These are phyloP conservation scores for Chaenocephalus aceratus DNA, from an alignment of 2,113 vertebrate genomes.

Conservation along the genomic window DNA sequence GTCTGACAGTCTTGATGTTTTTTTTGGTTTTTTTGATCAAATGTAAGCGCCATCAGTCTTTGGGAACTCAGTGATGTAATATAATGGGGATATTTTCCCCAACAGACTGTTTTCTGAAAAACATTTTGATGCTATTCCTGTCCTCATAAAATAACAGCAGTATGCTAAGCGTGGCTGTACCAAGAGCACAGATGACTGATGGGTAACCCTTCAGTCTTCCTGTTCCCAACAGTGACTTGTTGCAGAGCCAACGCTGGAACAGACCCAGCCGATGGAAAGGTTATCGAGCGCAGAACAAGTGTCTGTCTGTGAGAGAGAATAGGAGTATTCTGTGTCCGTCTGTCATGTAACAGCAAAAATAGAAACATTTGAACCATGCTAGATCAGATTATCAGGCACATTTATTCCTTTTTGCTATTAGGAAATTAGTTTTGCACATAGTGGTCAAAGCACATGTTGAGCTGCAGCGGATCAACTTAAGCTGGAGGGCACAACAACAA, in stretches of 20 bases:
- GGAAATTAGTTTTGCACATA: slow-evolving; percentile 30
- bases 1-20: slow-evolving; percentile 42
- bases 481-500: not conserved
- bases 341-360: slow-evolving; percentile 21
- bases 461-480: not conserved
- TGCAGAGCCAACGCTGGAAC: slow-evolving; percentile 39
- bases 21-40: slow-evolving; percentile 52
- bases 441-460: slow-evolving; percentile 45
- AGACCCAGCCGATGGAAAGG: slow-evolving; percentile 33
- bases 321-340: not conserved
- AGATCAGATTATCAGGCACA: slow-evolving; percentile 3
- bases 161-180: slow-evolving; percentile 26
- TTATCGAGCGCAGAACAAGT: slow-evolving; percentile 34
- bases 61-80: slow-evolving; percentile 64
- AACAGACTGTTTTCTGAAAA: slow-evolving; percentile 57
- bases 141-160: slow-evolving; percentile 62
- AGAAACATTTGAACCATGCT: not conserved
- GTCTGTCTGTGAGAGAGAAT: slow-evolving; percentile 31
- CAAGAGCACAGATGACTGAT: slow-evolving; percentile 60
- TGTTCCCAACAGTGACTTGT: slow-evolving; percentile 29
- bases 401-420: slow-evolving; percentile 10
- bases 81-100: slow-evolving; percentile 50
- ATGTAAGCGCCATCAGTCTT: slow-evolving; percentile 40
- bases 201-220: slow-evolving; percentile 55
- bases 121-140: slow-evolving; percentile 61